These are phyloP conservation scores for Carpatolechia fugitivella DNA, from an alignment of 2,888 invertebrate species.

Conservation along the genomic window DNA sequence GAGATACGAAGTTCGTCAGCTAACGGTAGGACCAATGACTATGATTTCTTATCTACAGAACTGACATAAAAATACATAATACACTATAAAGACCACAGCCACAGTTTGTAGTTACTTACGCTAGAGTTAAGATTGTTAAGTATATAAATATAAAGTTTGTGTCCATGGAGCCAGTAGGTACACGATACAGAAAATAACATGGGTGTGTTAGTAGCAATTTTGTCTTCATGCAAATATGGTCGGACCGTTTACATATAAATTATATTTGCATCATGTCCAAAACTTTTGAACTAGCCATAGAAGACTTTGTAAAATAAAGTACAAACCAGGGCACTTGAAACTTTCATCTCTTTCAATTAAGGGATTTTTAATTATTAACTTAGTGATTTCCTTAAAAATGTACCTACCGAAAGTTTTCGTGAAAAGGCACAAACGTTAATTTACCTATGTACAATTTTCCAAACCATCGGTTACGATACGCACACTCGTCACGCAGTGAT, in stretches of 20 bases:
- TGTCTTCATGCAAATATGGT: too few species aligned
- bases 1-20: slow-evolving; percentile 19
- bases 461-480: too few species aligned
- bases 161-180: background rate
- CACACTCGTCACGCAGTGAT: slow-evolving; percentile 37
- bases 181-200: background rate
- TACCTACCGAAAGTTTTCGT: slow-evolving; percentile 26
- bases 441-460: slow-evolving; percentile 15
- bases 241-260: too few species aligned
- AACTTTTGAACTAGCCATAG: slow-evolving; percentile 12
- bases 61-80: slow-evolving; percentile 25
- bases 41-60: slow-evolving; percentile 54
- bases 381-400: slow-evolving; percentile 23
- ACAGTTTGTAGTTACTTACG: slow-evolving; percentile 50
- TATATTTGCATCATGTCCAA: slow-evolving; percentile 3
- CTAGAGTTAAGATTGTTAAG: slow-evolving; percentile 33
- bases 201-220: too few species aligned
- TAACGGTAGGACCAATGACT: slow-evolving; percentile 37
- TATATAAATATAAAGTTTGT: slow-evolving; percentile 16
- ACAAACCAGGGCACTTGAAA: slow-evolving; percentile 36
- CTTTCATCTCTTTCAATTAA: slow-evolving; percentile 30
- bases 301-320: slow-evolving; percentile 20
- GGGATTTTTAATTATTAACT: slow-evolving; percentile 13
- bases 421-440: slow-evolving; percentile 60
- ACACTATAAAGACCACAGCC: slow-evolving; percentile 55